Evolutionary conservation across 2,888 invertebrate species (phyloP), one percentile per base, ranked within the genome.

Genomic region (Adela reaumurella): DNA sequence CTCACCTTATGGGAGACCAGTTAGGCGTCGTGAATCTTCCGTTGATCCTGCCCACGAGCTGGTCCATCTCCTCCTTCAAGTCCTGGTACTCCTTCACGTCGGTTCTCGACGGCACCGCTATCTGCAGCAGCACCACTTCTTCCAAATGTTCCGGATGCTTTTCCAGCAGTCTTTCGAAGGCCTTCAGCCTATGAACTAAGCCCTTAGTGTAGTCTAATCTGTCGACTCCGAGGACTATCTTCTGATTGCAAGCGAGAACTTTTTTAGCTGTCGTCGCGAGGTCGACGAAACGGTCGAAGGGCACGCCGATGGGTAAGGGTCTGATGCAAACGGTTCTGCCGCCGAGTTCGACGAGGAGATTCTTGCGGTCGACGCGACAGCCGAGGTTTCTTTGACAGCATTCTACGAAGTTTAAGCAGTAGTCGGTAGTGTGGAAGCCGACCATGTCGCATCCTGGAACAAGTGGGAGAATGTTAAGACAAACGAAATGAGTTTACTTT

Each of bases 201-300:
- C 94, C 94, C 80, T 94, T 94, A 46, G 94, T 94, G 62, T 94
- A 94, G 65, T 94, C 94, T 52, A 94, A 80, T 54, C 94, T 84
- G 68, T 94, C 94, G 6, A 94, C 94, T 14, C 94, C 94, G 50
- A 94, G 74, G 53, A 94, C 88, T 17, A 94, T 86, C 71, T 92
- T 89, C 64, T 90, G 89, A 60, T 82, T 88, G 1, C 87, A 88
- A 54, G 87, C 82, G 56, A 92, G 68, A 54, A 85, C 82, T 48
- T 86, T 82, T 59, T 86, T 83, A 1, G 84, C 84, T 19, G 81
- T 87, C 64, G 89, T 83, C 1, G 94, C 90, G 52, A 94, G 68
- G 51, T 89, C 84, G 6, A 91, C 91, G 63, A 94, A 94, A 59
- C 92, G 81, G 54, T 93, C 92, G 64, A 86, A 94, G 0, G 94